A percentile compares a stretch with the other conserved stretches of the same genome.
phyloP scores from a whole-genome alignment of 2,888 invertebrate species.

The Pyrgus malvae region DNA sequence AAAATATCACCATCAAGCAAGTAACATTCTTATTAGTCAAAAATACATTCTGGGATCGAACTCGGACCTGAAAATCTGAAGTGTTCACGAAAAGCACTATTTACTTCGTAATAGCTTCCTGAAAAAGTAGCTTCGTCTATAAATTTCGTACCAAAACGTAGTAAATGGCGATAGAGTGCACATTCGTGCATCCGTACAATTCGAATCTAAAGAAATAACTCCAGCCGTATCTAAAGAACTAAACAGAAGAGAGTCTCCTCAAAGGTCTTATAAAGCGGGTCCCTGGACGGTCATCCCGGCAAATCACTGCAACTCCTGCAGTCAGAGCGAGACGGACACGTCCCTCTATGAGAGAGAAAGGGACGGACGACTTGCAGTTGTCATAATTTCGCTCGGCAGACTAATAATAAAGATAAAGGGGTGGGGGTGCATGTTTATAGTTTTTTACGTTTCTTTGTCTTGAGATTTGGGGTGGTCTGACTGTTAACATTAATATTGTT shows the following conservation, averaged over 20 bases:
- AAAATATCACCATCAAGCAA: too few relatives aligned
- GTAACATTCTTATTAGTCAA: too few relatives aligned
- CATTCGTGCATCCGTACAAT: not conserved
- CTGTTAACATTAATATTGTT: constrained; percentile 3
- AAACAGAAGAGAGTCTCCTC: constrained; percentile 31
- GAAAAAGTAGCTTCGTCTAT: too few relatives aligned
- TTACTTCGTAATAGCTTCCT: too few relatives aligned
- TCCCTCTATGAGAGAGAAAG: constrained; percentile 40
- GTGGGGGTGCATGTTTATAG: constrained; percentile 37
- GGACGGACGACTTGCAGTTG: constrained; percentile 73
- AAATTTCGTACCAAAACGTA: too few relatives aligned
- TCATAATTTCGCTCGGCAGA: constrained; percentile 82
- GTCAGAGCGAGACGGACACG: constrained; percentile 30
- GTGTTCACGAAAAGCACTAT: too few relatives aligned
- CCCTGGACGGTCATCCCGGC: constrained; percentile 37
- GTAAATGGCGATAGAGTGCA: not conserved
- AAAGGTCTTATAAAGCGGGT: constrained; percentile 36
- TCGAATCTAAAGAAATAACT: not conserved
- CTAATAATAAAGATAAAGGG: constrained; percentile 81
- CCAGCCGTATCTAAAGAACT: constrained; percentile 14
- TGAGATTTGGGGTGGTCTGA: constrained; percentile 11
- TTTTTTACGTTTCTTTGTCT: constrained; percentile 27
- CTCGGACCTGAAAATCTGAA: too few relatives aligned
- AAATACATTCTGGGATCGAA: too few relatives aligned
- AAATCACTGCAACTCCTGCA: constrained; percentile 39